A percentile compares a stretch with the other conserved stretches of the same genome.
Evolutionary conservation across 2,888 invertebrate species (phyloP).

Genomic region (Hyles lineata): DNA sequence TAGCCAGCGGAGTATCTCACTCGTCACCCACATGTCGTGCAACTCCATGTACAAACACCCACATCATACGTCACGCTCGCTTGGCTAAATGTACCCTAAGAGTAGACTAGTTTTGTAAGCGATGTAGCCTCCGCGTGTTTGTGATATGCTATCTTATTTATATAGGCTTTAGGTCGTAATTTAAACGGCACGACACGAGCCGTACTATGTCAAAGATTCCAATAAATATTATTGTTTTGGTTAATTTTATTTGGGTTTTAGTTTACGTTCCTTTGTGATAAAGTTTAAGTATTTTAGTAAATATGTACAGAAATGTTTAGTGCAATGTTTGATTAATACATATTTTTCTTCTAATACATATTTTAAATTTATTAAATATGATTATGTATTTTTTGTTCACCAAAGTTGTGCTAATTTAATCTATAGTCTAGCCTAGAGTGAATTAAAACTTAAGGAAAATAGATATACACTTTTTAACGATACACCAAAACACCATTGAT

Average conservation of each 20-base stretch:
- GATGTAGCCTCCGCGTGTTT: conserved; percentile 18
- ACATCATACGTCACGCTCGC: conserved; percentile 17
- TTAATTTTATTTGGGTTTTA: conserved; percentile 6
- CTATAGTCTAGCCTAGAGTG: too few relatives aligned
- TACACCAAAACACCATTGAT: too few relatives aligned
- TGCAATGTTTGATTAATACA: neutral
- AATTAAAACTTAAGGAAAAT: too few relatives aligned
- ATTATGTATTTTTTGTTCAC: neutral
- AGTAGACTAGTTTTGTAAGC: conserved; percentile 20
- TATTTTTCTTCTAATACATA: conserved; percentile 1
- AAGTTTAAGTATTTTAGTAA: neutral
- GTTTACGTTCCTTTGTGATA: neutral
- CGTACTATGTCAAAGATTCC: conserved; percentile 16
- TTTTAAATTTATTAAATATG: conserved; percentile 17
- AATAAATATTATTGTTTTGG: conserved; percentile 33
- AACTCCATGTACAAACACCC: neutral
- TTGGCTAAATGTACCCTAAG: conserved; percentile 26
- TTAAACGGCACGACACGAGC: conserved; percentile 1
- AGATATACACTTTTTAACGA: too few relatives aligned
- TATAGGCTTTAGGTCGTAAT: conserved; percentile 36
- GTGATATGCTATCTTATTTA: conserved; percentile 34
- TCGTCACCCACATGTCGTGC: neutral
- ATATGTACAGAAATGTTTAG: neutral
- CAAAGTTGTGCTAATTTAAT: too few relatives aligned
- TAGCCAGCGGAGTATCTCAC: conserved; percentile 40